phyloP scores from a whole-genome alignment of 2,888 invertebrate genomes.

The Nemotelus nigrinus region DNA sequence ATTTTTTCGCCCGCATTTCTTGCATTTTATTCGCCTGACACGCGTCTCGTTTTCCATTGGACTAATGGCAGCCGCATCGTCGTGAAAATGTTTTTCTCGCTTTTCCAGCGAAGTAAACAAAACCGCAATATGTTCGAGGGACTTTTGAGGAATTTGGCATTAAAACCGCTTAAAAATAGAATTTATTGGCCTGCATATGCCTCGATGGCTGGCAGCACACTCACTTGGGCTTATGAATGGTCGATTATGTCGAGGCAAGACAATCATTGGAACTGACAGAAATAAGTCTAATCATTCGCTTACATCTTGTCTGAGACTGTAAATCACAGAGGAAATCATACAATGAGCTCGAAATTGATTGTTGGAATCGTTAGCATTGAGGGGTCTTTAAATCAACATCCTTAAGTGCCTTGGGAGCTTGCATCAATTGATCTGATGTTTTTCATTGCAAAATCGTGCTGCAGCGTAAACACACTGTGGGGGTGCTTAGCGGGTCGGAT shows the following conservation, averaged over 20 bases:
- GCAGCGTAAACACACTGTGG: not conserved
- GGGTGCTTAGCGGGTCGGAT: not conserved
- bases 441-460: not conserved
- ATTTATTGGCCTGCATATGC: not conserved
- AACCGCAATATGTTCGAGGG: conserved; percentile 28
- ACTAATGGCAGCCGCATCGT: not conserved
- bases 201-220: no score
- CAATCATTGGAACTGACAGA: not conserved
- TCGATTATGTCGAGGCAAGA: conserved; percentile 10
- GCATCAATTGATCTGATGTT: not conserved
- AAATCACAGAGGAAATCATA: not conserved
- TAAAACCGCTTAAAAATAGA: conserved; percentile 22
- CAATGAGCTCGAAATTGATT: conserved; percentile 10
- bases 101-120: conserved; percentile 38
- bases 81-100: conserved; percentile 30
- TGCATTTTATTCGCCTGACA: not conserved
- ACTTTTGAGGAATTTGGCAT: conserved; percentile 11
- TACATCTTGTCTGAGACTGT: no score
- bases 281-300: not conserved
- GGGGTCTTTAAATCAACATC: conserved; percentile 25
- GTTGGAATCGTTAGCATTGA: conserved; percentile 10
- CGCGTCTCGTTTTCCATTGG: not conserved
- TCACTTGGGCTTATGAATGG: conserved; percentile 12
- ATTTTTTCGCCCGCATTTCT: not conserved
- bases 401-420: conserved; percentile 12